Evolutionary conservation across 1,140 invertebrate genomes (phyloP).

Genomic region (Dinoponera quadriceps): DNA sequence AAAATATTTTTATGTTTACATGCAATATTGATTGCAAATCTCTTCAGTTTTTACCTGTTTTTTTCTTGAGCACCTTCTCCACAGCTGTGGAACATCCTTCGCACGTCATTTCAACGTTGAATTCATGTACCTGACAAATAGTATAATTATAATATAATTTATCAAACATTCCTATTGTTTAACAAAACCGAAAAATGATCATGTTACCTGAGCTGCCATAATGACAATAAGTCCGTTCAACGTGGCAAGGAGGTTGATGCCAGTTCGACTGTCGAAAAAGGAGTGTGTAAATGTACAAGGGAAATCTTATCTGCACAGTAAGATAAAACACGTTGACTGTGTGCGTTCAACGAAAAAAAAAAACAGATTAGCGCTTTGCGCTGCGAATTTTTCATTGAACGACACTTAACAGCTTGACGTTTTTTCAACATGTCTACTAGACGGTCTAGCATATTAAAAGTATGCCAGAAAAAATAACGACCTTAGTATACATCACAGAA

Average conservation of each 20-base stretch:
- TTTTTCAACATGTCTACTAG: no score
- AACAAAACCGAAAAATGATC: neutral
- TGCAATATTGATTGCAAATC: neutral
- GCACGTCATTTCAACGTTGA: constrained; percentile 95
- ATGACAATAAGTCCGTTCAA: constrained; percentile 9
- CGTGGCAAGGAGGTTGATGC: constrained; percentile 17
- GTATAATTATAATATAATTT: no score
- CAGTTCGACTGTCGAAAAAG: neutral
- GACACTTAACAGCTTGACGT: no score
- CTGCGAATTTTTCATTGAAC: no score
- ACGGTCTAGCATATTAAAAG: no score
- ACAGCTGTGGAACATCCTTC: constrained; percentile 94
- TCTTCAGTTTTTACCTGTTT: constrained; percentile 86
- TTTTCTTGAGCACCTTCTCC: constrained; percentile 91
- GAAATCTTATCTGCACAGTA: constrained; percentile 43
- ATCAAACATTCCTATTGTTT: neutral
- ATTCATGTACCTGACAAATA: constrained; percentile 90
- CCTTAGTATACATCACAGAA: no score
- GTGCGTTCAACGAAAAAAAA: no score
- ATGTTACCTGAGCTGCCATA: constrained; percentile 73
- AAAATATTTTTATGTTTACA: constrained; percentile 1
- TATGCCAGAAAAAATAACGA: no score
- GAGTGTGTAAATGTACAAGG: neutral
- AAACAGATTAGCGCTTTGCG: no score
- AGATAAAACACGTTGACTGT: constrained; percentile 4